Evolutionary conservation across 2,888 invertebrate genomes (phyloP).

Genomic region (Zootermopsis nevadensis): DNA sequence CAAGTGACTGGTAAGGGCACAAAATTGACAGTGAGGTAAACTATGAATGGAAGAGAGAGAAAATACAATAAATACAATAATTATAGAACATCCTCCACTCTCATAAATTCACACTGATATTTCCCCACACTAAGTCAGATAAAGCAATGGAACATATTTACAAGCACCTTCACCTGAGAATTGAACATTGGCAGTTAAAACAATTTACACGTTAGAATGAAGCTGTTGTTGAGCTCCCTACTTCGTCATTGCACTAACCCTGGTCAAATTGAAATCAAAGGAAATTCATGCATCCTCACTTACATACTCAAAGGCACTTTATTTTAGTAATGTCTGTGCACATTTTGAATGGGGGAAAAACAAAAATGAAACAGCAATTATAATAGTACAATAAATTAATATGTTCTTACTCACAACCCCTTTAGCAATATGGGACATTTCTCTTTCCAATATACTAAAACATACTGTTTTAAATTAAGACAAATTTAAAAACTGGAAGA

Average conservation of each 20-base stretch:
- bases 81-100: background rate
- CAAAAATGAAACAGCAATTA: background rate
- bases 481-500: constrained; percentile 1
- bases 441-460: background rate
- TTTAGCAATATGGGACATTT: background rate
- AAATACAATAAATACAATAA: constrained; percentile 12
- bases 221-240: constrained; percentile 28
- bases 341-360: constrained; percentile 1
- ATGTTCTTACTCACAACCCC: constrained; percentile 27
- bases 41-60: constrained; percentile 25
- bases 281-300: constrained; percentile 26
- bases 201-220: constrained; percentile 26
- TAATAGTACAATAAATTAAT: constrained; percentile 4
- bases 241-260: constrained; percentile 26
- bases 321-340: constrained; percentile 29
- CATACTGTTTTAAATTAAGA: constrained; percentile 11
- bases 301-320: constrained; percentile 35
- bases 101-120: constrained; percentile 22
- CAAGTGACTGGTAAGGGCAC: constrained; percentile 2
- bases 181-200: constrained; percentile 41
- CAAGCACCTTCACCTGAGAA: constrained; percentile 43
- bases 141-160: constrained; percentile 37
- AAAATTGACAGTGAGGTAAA: constrained; percentile 20
- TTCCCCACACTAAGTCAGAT: constrained; percentile 30
- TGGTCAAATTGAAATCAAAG: constrained; percentile 9